Percentiles rank a stretch among this genome's conserved stretches.
These are phyloP conservation scores for Myrmophylax atrothorax DNA, from an alignment of 2,113 vertebrate genomes.

Conservation along the genomic window DNA sequence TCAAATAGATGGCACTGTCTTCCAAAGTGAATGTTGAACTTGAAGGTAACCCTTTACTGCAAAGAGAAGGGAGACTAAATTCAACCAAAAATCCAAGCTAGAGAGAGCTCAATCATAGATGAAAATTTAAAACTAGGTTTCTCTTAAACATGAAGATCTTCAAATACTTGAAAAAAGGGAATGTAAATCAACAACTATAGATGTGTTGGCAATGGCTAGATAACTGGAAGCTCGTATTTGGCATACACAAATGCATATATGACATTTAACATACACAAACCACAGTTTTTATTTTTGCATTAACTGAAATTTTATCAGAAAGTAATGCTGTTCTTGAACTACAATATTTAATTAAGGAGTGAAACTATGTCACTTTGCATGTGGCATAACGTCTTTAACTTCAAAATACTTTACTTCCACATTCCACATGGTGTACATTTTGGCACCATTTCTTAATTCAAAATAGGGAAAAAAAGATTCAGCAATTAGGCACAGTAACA, in stretches of 20 bases:
- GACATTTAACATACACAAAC: not conserved
- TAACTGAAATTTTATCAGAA: not conserved
- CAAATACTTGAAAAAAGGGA: not conserved
- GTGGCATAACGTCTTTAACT: not conserved
- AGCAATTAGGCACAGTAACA: not conserved
- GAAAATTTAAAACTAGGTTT: not conserved
- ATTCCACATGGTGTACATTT: not conserved
- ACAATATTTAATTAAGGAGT: not conserved
- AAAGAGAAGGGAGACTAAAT: constrained; percentile 22
- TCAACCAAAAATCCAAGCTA: not conserved
- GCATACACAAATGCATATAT: too few relatives aligned
- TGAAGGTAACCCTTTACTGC: constrained; percentile 85
- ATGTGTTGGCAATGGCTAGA: not conserved
- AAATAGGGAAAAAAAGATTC: not conserved
- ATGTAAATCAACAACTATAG: not conserved
- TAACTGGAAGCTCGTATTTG: not conserved
- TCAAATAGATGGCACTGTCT: constrained; percentile 94
- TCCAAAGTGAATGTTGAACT: constrained; percentile 92
- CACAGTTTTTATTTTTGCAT: not conserved
- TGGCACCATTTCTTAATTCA: not conserved
- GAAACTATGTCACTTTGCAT: not conserved
- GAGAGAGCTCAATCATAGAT: not conserved
- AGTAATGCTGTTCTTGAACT: not conserved
- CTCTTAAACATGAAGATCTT: not conserved
- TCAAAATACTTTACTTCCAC: not conserved